phyloP scores from a whole-genome alignment of 2,888 invertebrate species.

The Trichogramma evanescens region DNA sequence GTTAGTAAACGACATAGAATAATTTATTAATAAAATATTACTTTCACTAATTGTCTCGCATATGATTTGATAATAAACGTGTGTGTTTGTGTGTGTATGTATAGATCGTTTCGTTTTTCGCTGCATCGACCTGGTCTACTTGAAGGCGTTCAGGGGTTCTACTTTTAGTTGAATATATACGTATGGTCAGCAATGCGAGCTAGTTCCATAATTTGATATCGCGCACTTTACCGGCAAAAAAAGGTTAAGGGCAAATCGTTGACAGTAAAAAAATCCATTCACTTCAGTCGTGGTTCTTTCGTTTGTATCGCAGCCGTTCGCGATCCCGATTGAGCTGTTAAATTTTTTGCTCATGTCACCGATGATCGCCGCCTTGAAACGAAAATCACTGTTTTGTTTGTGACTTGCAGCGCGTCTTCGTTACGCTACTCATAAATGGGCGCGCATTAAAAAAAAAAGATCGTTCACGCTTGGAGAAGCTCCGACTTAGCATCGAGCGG shows the following conservation, averaged over 20 bases:
- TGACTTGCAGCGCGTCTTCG: no score
- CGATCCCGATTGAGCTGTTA: no score
- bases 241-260: background rate
- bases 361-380: no score
- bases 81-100: conserved; percentile 12
- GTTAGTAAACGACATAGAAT: background rate
- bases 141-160: conserved; percentile 22
- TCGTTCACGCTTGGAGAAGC: no score
- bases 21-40: background rate
- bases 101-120: conserved; percentile 22
- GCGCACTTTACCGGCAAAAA: conserved; percentile 2
- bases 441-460: no score
- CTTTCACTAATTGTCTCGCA: background rate
- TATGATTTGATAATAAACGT: background rate
- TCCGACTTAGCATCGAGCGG: no score
- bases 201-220: conserved; percentile 24
- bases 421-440: no score
- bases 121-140: conserved; percentile 31
- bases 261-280: background rate
- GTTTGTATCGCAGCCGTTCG: no score
- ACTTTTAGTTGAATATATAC: conserved; percentile 24
- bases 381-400: no score
- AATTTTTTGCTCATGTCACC: no score
- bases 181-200: conserved; percentile 23
- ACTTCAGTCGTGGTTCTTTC: background rate